Evolutionary conservation across 2,888 invertebrate species (phyloP).

Genomic region (Ligdia adustata): DNA sequence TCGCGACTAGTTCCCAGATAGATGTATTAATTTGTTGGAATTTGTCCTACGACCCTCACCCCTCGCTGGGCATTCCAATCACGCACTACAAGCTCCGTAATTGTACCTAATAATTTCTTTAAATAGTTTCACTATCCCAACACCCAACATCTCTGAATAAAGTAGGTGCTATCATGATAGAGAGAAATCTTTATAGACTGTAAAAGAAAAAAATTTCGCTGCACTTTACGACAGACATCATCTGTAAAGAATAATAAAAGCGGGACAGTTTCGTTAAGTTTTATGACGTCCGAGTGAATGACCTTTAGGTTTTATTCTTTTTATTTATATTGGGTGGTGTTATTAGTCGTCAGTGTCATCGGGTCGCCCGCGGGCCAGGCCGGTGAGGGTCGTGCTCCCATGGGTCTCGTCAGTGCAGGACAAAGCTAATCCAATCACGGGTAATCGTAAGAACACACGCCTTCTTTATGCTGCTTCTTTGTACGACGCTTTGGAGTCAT

Average conservation of each 20-base stretch:
- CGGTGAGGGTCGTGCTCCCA: conserved; percentile 70
- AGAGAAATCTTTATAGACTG: conserved; percentile 31
- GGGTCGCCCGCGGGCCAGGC: conserved; percentile 65
- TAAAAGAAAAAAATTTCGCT: conserved; percentile 31
- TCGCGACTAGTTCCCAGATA: conserved; percentile 67
- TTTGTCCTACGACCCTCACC: conserved; percentile 79
- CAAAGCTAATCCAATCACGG: conserved; percentile 87
- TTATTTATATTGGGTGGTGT: conserved; percentile 58
- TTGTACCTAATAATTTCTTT: conserved; percentile 83
- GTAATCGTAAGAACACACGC: conserved; percentile 63
- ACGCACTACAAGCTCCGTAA: conserved; percentile 82
- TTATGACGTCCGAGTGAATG: conserved; percentile 51
- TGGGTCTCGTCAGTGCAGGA: conserved; percentile 85
- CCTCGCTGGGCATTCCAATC: conserved; percentile 75
- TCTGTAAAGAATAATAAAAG: conserved; percentile 55
- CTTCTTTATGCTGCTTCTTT: conserved; percentile 49
- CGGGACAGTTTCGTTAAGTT: conserved; percentile 50
- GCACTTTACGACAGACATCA: conserved; percentile 46
- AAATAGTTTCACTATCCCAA: conserved; percentile 62
- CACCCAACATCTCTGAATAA: conserved; percentile 18
- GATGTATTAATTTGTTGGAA: conserved; percentile 84
- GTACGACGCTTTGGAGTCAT: conserved; percentile 17
- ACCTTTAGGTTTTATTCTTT: conserved; percentile 58
- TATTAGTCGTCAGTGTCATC: conserved; percentile 65
- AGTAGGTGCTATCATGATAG: conserved; percentile 19